Conservation (phyloP, 2,113 vertebrate genomes). For the Grammomys surdaster region DNA sequence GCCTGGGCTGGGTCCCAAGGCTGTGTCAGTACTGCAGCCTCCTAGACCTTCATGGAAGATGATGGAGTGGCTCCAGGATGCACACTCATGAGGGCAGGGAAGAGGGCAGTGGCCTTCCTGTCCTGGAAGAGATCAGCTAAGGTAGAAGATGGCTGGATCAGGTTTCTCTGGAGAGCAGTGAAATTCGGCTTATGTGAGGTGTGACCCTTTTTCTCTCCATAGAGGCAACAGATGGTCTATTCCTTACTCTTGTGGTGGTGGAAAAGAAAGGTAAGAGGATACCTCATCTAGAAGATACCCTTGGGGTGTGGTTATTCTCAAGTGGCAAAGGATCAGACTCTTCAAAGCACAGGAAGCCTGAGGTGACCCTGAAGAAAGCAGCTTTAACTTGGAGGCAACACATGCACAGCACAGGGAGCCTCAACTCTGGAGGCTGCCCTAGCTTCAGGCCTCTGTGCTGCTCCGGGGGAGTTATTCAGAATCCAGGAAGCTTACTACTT, state of each 20-base stretch:
- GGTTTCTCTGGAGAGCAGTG: neutral
- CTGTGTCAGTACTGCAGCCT: neutral
- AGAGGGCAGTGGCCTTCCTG: neutral
- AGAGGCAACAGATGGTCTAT: neutral
- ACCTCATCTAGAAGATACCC: neutral
- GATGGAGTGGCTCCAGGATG: neutral
- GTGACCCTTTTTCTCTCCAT: neutral
- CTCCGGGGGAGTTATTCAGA: neutral
- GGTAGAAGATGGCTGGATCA: neutral
- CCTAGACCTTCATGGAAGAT: neutral
- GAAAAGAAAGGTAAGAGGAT: neutral
- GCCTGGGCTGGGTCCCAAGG: neutral
- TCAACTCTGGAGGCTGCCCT: neutral
- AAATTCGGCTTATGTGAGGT: neutral
- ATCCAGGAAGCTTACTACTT: neutral
- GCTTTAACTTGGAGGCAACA: neutral
- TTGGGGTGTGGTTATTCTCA: neutral
- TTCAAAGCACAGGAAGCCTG: neutral
- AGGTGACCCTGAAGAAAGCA: neutral
- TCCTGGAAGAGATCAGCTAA: constrained; percentile 5
- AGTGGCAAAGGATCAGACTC: neutral
- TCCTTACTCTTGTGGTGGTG: neutral
- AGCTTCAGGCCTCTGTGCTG: neutral
- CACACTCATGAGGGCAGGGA: neutral
- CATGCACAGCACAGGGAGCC: neutral